phyloP scores from a whole-genome alignment of 92 coral and sea anemone species.

The Metridium senile region DNA sequence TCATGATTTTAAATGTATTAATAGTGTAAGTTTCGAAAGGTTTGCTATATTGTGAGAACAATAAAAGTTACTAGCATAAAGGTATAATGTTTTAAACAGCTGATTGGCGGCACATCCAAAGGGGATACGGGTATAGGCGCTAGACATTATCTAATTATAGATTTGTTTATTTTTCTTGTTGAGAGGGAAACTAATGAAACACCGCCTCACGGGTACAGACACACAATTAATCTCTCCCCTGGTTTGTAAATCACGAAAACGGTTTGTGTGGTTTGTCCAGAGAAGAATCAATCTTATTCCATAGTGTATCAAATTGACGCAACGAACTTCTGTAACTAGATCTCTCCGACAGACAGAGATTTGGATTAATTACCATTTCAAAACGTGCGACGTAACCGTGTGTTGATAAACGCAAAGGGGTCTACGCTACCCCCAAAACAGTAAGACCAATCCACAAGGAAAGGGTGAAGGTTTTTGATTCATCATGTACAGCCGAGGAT shows the following conservation, averaged over 20 bases:
- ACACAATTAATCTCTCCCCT: not conserved
- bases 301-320: not conserved
- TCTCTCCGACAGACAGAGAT: constrained; percentile 74
- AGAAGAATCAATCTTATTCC: not conserved
- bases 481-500: constrained; percentile 71
- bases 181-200: constrained; percentile 53
- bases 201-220: constrained; percentile 41
- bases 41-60: constrained; percentile 25
- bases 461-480: constrained; percentile 12
- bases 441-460: constrained; percentile 28
- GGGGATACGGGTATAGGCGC: constrained; percentile 56
- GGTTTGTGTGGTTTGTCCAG: constrained; percentile 7
- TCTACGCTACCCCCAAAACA: constrained; percentile 32
- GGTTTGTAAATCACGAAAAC: constrained; percentile 8
- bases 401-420: constrained; percentile 53
- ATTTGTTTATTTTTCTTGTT: constrained; percentile 85
- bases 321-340: constrained; percentile 37
- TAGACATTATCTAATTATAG: constrained; percentile 86
- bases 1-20: no score
- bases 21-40: not conserved
- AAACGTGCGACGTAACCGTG: constrained; percentile 74
- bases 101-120: constrained; percentile 80
- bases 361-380: constrained; percentile 83
- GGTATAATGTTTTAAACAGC: constrained; percentile 73
- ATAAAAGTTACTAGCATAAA: constrained; percentile 46